Percentiles rank a stretch among this genome's conserved stretches.
These are phyloP conservation scores for Heterohyrax brucei DNA, from an alignment of 2,797 vertebrate species.

Conservation along the genomic window DNA sequence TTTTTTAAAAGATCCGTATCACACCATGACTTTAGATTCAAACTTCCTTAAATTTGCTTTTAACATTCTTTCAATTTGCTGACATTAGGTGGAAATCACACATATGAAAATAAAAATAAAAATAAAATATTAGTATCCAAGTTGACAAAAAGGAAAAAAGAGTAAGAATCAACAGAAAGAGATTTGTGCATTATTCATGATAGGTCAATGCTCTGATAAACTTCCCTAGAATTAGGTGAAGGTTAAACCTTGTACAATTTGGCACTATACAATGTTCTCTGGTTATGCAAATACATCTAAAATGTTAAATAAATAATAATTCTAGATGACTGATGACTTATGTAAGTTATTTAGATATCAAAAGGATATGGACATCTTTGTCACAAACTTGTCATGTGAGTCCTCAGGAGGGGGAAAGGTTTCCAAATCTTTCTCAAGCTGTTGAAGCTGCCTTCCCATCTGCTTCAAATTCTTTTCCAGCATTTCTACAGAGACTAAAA, in stretches of 20 bases:
- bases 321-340: constrained; percentile 78
- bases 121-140: constrained; percentile 59
- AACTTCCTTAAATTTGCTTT: constrained; percentile 63
- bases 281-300: constrained; percentile 84
- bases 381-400: constrained; percentile 96
- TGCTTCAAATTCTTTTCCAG: constrained; percentile 98
- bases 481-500: constrained; percentile 97
- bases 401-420: constrained; percentile 96
- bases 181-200: constrained; percentile 54
- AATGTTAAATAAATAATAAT: constrained; percentile 80
- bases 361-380: constrained; percentile 99
- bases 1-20: constrained; percentile 54
- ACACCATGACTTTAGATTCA: constrained; percentile 17
- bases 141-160: constrained; percentile 15
- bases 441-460: constrained; percentile 98
- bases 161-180: constrained; percentile 7
- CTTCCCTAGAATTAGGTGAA: constrained; percentile 68
- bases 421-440: constrained; percentile 98
- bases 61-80: constrained; percentile 57
- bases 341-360: constrained; percentile 81
- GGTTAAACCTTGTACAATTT: constrained; percentile 62
- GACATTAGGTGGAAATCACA: constrained; percentile 39
- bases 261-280: constrained; percentile 61
- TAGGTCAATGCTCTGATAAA: constrained; percentile 47
- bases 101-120: constrained; percentile 7